These are phyloP conservation scores for Protophormia terraenovae DNA, from an alignment of 2,888 invertebrate species.

Conservation along the genomic window DNA sequence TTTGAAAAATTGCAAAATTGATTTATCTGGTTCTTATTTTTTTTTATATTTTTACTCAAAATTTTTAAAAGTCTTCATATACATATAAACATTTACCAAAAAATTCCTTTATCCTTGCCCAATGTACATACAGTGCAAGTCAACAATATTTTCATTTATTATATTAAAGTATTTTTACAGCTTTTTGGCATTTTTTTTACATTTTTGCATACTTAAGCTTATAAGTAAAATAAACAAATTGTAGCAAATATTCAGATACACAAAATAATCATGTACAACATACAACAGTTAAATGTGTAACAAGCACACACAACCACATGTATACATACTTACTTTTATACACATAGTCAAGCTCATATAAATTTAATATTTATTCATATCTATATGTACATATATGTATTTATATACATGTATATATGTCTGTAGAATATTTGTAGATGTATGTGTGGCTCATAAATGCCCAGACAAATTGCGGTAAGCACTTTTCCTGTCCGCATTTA, in stretches of 20 bases:
- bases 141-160: too few relatives aligned
- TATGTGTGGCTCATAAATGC: conserved; percentile 55
- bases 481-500: conserved; percentile 65
- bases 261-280: conserved; percentile 16
- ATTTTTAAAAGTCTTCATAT: too few relatives aligned
- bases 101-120: too few relatives aligned
- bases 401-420: too few relatives aligned
- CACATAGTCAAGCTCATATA: not conserved
- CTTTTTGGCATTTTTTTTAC: not conserved
- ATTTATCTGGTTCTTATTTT: too few relatives aligned
- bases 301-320: not conserved
- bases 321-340: too few relatives aligned
- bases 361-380: conserved; percentile 26
- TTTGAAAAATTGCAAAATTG: too few relatives aligned
- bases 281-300: not conserved
- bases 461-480: conserved; percentile 68
- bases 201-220: conserved; percentile 30
- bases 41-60: too few relatives aligned
- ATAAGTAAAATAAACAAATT: conserved; percentile 43
- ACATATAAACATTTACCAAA: too few relatives aligned
- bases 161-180: not conserved
- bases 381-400: not conserved
- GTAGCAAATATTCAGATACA: conserved; percentile 32
- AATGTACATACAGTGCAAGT: too few relatives aligned
- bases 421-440: not conserved